phyloP scores from a whole-genome alignment of 37 sponge, comb jelly and placozoan genomes.

The Halisarca cf. caerulea region DNA sequence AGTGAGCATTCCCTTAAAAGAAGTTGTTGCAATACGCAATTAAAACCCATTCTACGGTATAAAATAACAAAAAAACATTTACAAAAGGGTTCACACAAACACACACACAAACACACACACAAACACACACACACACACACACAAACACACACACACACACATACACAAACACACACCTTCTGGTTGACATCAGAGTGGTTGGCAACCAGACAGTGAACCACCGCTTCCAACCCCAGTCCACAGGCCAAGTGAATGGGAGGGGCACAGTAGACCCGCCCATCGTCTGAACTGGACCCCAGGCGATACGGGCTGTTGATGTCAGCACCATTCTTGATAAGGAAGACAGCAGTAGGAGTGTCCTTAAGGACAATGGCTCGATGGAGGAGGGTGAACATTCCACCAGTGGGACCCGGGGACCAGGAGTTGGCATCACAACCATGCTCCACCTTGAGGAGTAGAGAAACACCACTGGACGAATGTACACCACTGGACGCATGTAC shows the following conservation, averaged over 20 bases:
- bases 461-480: neutral
- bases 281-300: neutral
- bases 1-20: too few relatives aligned
- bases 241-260: constrained; percentile 90
- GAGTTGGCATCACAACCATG: constrained; percentile 93
- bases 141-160: neutral
- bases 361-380: constrained; percentile 84
- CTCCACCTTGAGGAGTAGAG: constrained; percentile 44
- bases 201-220: constrained; percentile 85
- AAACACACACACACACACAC: too few relatives aligned
- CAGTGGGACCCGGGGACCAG: constrained; percentile 63
- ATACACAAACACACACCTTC: constrained; percentile 42
- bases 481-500: too few relatives aligned
- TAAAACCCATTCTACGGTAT: too few relatives aligned
- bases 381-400: constrained; percentile 68
- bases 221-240: constrained; percentile 69
- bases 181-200: constrained; percentile 80
- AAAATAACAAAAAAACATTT: too few relatives aligned
- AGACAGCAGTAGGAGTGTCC: constrained; percentile 74
- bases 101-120: too few relatives aligned
- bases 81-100: neutral
- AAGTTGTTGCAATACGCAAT: neutral
- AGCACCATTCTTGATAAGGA: constrained; percentile 82
- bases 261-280: constrained; percentile 35
- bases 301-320: constrained; percentile 67